Conservation (phyloP, 2,888 invertebrate genomes). For the Epistrophella euchroma region DNA sequence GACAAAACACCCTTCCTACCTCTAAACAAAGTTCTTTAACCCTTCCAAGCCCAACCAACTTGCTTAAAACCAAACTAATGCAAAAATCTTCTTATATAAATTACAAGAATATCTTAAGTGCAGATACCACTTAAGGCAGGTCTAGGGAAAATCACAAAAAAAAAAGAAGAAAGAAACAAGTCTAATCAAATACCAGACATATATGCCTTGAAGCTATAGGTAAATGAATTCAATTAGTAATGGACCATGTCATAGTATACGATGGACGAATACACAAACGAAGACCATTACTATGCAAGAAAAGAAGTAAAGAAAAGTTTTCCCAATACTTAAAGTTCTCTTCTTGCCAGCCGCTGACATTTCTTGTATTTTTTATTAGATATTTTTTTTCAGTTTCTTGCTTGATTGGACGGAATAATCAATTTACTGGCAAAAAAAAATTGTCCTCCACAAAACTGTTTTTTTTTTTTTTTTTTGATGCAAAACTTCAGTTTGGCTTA, state of each 20-base stretch:
- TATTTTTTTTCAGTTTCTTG: conserved; percentile 11
- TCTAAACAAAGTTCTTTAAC: conserved; percentile 8
- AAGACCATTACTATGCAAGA: conserved; percentile 26
- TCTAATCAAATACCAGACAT: conserved; percentile 39
- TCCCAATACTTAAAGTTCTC: conserved; percentile 29
- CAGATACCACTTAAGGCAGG: conserved; percentile 60
- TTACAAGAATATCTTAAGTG: conserved; percentile 67
- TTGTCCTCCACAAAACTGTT: background rate
- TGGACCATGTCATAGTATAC: conserved; percentile 23
- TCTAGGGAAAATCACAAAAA: background rate
- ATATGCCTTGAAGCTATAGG: conserved; percentile 41
- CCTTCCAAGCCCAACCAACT: conserved; percentile 1
- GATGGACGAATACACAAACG: conserved; percentile 8
- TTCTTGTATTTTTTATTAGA: conserved; percentile 65
- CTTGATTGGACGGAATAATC: conserved; percentile 59
- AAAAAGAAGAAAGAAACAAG: conserved; percentile 2
- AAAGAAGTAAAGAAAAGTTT: background rate
- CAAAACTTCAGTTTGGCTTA: conserved; percentile 34
- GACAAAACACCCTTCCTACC: too few species aligned
- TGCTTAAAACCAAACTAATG: conserved; percentile 21
- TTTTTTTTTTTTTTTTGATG: conserved; percentile 2
- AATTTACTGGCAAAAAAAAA: conserved; percentile 32
- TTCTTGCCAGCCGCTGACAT: conserved; percentile 27
- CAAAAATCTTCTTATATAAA: conserved; percentile 45
- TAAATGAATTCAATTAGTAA: conserved; percentile 69